Percentiles rank a stretch among this genome's conserved stretches.
Evolutionary conservation across 2,797 vertebrate species (phyloP).

Genomic region (Lepilemur septentrionalis): DNA sequence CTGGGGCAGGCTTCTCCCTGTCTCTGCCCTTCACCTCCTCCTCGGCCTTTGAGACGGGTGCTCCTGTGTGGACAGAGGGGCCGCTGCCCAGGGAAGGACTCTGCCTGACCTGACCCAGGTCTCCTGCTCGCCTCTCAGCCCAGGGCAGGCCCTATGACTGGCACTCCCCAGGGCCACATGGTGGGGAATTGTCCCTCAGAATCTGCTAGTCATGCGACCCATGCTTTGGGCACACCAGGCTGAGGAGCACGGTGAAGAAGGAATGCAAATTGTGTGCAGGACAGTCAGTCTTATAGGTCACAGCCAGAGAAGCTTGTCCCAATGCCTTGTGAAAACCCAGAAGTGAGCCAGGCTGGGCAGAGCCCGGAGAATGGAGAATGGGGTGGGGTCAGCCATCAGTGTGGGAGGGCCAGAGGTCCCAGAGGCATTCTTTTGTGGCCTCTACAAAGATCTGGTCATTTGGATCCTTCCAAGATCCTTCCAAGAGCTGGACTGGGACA

Average conservation of each 20-base stretch:
- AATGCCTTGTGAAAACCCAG: background rate
- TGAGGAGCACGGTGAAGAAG: background rate
- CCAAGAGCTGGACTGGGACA: background rate
- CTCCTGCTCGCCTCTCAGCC: background rate
- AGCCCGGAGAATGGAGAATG: background rate
- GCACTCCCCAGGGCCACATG: no score
- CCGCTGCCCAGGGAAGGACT: background rate
- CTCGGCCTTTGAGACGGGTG: no score
- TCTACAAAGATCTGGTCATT: background rate
- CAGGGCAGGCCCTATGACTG: background rate
- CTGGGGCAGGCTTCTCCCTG: fast-evolving
- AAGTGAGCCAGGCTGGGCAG: background rate
- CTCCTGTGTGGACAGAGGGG: background rate
- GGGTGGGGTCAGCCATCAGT: no score
- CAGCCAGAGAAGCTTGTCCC: background rate
- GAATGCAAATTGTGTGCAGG: background rate
- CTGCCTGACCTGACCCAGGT: background rate
- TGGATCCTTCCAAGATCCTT: background rate
- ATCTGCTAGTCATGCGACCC: background rate
- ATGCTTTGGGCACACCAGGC: background rate
- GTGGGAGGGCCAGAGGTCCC: no score
- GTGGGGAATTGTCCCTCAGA: background rate
- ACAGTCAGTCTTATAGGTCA: background rate
- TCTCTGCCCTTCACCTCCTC: background rate
- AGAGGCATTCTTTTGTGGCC: background rate